These are phyloP conservation scores for Ailurus styani DNA, from an alignment of 2,113 vertebrate species.

Conservation along the genomic window DNA sequence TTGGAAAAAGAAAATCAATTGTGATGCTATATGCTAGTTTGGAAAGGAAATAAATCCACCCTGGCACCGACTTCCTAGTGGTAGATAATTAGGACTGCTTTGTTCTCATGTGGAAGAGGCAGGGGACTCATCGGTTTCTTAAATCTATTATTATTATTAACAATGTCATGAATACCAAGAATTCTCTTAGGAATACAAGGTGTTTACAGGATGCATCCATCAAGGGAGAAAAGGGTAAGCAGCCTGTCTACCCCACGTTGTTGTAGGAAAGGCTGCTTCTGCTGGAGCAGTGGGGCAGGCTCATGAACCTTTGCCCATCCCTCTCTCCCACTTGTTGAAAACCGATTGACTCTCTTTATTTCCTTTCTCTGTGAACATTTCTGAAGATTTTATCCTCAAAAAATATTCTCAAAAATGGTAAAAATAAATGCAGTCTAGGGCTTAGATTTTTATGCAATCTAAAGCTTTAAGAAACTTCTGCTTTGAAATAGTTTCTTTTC, in stretches of 20 bases:
- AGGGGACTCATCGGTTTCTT: constrained; percentile 55
- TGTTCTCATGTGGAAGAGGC: constrained; percentile 38
- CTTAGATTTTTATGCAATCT: neutral
- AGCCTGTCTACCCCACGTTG: too few relatives aligned
- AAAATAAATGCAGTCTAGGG: neutral
- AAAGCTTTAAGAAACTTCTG: neutral
- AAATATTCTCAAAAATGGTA: neutral
- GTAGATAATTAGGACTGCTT: constrained; percentile 64
- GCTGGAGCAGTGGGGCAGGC: accelerated
- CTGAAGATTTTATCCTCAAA: neutral
- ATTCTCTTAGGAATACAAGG: constrained; percentile 14
- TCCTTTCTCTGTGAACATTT: neutral
- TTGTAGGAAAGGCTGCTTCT: neutral
- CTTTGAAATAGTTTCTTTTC: neutral
- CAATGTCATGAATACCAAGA: constrained; percentile 21
- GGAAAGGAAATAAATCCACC: constrained; percentile 66
- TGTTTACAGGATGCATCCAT: neutral
- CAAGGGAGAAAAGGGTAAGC: neutral
- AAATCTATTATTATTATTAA: constrained; percentile 68
- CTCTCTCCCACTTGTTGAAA: neutral
- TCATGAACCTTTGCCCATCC: accelerated
- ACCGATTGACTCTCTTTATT: neutral
- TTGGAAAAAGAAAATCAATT: constrained; percentile 72
- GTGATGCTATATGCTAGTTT: constrained; percentile 67
- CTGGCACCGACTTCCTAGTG: constrained; percentile 62